Evolutionary conservation across 2,888 invertebrate species (phyloP).

Genomic region (Osmoderma eremita): DNA sequence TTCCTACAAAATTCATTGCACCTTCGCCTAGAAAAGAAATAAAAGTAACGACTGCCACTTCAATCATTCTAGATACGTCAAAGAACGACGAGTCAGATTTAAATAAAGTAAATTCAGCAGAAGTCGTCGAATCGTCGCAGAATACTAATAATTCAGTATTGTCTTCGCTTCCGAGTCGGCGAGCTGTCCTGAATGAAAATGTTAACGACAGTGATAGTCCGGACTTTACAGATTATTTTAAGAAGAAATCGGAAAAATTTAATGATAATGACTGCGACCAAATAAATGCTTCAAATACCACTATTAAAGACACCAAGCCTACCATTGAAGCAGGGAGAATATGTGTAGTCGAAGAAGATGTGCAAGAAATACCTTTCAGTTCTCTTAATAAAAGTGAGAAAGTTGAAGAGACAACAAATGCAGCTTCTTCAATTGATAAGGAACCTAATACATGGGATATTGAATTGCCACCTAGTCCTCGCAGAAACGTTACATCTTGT

Average conservation of each 20-base stretch:
- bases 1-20: constrained; percentile 49
- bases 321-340: constrained; percentile 8
- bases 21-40: constrained; percentile 43
- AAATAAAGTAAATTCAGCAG: not conserved
- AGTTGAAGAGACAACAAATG: not conserved
- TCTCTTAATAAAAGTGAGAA: too few species aligned
- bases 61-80: not conserved
- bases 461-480: constrained; percentile 19
- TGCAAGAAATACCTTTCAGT: not conserved
- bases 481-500: not conserved
- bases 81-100: not conserved
- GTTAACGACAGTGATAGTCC: constrained; percentile 54
- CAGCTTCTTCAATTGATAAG: not conserved
- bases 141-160: constrained; percentile 37
- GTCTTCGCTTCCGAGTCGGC: constrained; percentile 54
- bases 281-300: not conserved
- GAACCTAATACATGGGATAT: not conserved
- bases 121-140: not conserved
- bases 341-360: not conserved
- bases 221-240: constrained; percentile 47
- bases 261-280: not conserved
- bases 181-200: constrained; percentile 39
- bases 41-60: not conserved
- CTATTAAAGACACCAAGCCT: not conserved
- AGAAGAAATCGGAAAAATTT: constrained; percentile 42